Evolutionary conservation across 2,797 vertebrate species (phyloP).

Genomic region (Prionace glauca): DNA sequence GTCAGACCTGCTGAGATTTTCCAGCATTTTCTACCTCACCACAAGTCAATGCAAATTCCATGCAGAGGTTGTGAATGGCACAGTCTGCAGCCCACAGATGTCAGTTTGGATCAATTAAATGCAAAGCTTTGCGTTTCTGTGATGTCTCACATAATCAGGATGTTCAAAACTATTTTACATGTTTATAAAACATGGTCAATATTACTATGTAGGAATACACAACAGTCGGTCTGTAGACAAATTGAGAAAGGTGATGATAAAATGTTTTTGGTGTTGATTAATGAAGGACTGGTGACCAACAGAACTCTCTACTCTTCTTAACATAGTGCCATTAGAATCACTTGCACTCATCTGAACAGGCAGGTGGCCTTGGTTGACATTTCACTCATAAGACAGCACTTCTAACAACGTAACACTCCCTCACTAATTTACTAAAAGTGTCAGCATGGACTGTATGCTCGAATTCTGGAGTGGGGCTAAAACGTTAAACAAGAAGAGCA

Average conservation of each 20-base stretch:
- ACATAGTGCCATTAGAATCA: neutral
- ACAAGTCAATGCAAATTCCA: neutral
- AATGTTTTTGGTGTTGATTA: neutral
- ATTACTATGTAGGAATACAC: neutral
- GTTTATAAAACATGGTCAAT: neutral
- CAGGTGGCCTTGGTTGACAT: neutral
- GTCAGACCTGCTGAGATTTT: too few relatives aligned
- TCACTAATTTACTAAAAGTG: neutral
- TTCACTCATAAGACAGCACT: neutral
- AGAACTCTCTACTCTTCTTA: neutral
- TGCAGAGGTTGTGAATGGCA: neutral
- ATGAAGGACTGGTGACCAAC: neutral
- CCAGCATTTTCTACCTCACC: neutral
- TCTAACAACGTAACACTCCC: neutral
- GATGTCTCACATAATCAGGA: neutral
- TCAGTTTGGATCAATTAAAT: neutral
- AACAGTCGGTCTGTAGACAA: neutral
- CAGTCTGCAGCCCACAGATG: neutral
- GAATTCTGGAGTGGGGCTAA: neutral
- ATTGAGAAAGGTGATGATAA: neutral
- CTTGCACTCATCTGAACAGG: neutral
- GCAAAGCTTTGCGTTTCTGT: neutral
- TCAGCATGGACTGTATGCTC: neutral
- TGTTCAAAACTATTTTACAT: neutral
- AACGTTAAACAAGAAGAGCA: neutral